Percentiles rank a stretch among this genome's conserved stretches.
Evolutionary conservation across 30 jellyfish, hydroid and myxozoan genomes (phyloP).

Genomic region (Euphysa ruthae): DNA sequence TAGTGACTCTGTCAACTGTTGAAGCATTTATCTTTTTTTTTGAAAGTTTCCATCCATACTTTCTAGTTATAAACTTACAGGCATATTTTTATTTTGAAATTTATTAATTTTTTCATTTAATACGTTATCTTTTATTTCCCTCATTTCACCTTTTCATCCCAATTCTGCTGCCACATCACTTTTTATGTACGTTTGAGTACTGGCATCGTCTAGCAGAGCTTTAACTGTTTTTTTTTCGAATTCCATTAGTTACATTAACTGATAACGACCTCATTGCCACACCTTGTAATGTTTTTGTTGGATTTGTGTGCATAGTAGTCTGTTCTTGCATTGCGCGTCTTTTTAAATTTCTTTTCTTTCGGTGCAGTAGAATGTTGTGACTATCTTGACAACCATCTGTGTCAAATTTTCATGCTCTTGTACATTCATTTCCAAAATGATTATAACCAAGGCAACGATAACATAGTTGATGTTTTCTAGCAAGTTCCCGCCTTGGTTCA

Average conservation of each 20-base stretch:
- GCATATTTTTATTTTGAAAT: background rate
- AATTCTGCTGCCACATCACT: too few relatives aligned
- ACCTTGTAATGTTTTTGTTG: background rate
- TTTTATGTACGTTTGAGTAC: too few relatives aligned
- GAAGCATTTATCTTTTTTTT: background rate
- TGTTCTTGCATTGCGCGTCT: background rate
- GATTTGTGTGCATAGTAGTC: background rate
- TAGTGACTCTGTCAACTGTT: background rate
- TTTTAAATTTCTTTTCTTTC: background rate
- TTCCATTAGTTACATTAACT: background rate
- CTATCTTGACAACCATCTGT: background rate
- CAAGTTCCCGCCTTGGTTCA: too few relatives aligned
- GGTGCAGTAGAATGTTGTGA: background rate
- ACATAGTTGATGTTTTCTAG: too few relatives aligned
- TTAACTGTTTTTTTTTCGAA: background rate
- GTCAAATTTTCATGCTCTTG: background rate
- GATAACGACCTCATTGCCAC: background rate
- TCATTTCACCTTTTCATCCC: too few relatives aligned
- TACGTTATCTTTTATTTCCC: too few relatives aligned
- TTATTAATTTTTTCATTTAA: too few relatives aligned
- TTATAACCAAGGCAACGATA: too few relatives aligned
- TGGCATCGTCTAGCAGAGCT: too few relatives aligned
- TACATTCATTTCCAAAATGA: background rate
- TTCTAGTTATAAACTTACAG: background rate
- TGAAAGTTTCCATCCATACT: background rate